Conservation (phyloP, 1,140 invertebrate species). For the Drosophila santomea region DNA sequence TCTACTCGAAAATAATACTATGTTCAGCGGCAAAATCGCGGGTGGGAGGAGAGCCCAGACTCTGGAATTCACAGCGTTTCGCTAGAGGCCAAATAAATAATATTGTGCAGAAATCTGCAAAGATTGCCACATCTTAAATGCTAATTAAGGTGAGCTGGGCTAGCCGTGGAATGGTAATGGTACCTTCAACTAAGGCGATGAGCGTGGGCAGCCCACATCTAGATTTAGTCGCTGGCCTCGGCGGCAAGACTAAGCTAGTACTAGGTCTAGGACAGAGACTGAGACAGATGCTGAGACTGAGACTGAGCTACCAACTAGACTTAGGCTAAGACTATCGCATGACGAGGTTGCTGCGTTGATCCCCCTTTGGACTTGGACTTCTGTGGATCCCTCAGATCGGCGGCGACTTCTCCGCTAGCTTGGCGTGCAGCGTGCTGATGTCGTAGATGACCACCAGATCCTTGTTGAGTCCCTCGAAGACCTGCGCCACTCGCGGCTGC, state of each 20-base stretch:
- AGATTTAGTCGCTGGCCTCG: constrained; percentile 59
- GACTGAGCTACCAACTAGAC: constrained; percentile 33
- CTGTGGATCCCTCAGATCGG: constrained; percentile 12
- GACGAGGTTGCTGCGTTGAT: constrained; percentile 61
- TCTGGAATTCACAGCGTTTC: constrained; percentile 48
- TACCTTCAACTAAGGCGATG: constrained; percentile 54
- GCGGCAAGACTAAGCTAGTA: constrained; percentile 34
- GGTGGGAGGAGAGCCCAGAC: constrained; percentile 14
- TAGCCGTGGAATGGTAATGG: constrained; percentile 51
- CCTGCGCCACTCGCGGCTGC: constrained; percentile 90
- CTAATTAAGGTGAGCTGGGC: constrained; percentile 66
- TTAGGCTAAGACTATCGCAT: constrained; percentile 44
- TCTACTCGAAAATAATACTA: constrained; percentile 65
- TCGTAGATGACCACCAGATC: constrained; percentile 91
- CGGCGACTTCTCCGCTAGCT: constrained; percentile 86
- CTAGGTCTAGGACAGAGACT: constrained; percentile 41
- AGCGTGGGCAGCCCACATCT: constrained; percentile 27
- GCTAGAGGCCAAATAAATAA: constrained; percentile 50
- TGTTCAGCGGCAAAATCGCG: constrained; percentile 46
- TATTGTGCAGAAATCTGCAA: constrained; percentile 36
- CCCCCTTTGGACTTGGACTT: constrained; percentile 4
- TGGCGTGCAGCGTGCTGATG: constrained; percentile 88
- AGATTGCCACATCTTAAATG: constrained; percentile 72
- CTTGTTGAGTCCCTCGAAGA: constrained; percentile 90
- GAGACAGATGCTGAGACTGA: constrained; percentile 1